Evolutionary conservation across 1,140 invertebrate genomes (phyloP).

Genomic region (Cryptotermes secundus): DNA sequence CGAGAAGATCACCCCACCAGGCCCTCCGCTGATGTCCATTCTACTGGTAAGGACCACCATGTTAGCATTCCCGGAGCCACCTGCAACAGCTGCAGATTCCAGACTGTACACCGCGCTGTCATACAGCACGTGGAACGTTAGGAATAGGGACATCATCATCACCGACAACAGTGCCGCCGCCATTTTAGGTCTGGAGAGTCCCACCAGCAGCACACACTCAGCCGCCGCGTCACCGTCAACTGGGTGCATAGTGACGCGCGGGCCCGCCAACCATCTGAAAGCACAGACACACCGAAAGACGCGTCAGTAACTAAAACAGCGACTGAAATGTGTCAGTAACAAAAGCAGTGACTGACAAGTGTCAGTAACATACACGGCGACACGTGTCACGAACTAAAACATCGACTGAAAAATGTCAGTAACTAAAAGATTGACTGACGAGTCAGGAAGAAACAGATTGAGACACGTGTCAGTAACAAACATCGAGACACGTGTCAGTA

Average conservation of each 20-base stretch:
- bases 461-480: too few relatives aligned
- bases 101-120: slow-evolving; percentile 79
- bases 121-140: slow-evolving; percentile 78
- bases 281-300: not conserved
- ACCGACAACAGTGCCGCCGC: slow-evolving; percentile 74
- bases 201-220: slow-evolving; percentile 75
- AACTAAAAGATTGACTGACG: too few relatives aligned
- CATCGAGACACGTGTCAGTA: too few relatives aligned
- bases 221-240: slow-evolving; percentile 66
- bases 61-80: slow-evolving; percentile 36
- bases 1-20: slow-evolving; percentile 41
- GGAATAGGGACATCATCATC: slow-evolving; percentile 72
- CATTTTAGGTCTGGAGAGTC: slow-evolving; percentile 74
- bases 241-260: slow-evolving; percentile 69
- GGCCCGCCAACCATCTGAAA: slow-evolving; percentile 67
- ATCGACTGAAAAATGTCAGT: too few relatives aligned
- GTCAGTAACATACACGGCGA: too few relatives aligned
- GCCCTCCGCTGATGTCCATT: slow-evolving; percentile 25
- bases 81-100: slow-evolving; percentile 53
- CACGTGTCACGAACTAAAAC: too few relatives aligned
- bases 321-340: too few relatives aligned
- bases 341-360: too few relatives aligned
- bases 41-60: slow-evolving; percentile 38
- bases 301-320: not conserved
- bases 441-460: too few relatives aligned